Conservation (phyloP, 1,140 invertebrate species). For the Lethocerus indicus region DNA sequence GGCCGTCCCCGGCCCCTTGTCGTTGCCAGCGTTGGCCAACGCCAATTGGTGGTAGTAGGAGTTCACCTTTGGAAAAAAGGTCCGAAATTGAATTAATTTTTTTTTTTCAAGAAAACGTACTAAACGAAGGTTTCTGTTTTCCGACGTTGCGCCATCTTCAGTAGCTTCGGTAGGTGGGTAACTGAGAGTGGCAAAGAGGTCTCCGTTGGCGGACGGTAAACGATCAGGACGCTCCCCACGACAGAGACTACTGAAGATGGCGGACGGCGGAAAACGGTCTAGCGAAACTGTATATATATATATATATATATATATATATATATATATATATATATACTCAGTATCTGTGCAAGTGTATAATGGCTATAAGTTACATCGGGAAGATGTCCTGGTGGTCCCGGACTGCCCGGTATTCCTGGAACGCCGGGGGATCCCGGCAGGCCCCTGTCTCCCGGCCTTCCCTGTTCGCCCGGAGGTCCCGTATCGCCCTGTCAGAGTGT, state of each 20-base stretch:
- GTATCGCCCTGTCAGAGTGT: slow-evolving; percentile 28
- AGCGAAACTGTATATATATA: not conserved
- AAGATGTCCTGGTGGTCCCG: slow-evolving; percentile 48
- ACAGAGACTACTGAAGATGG: not conserved
- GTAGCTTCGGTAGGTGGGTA: too few relatives aligned
- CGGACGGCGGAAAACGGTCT: not conserved
- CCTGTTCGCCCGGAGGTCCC: slow-evolving; percentile 35
- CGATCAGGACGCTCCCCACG: not conserved
- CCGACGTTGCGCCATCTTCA: too few relatives aligned
- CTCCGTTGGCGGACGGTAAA: too few relatives aligned
- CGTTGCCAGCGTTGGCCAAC: slow-evolving; percentile 40
- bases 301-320: not conserved
- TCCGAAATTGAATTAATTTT: slow-evolving; percentile 2
- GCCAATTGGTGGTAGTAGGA: slow-evolving; percentile 44
- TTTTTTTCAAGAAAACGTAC: too few relatives aligned
- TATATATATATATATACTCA: not conserved
- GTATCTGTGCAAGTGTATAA: not conserved
- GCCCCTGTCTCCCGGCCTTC: slow-evolving; percentile 38
- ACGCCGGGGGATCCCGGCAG: slow-evolving; percentile 40
- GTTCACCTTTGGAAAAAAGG: slow-evolving; percentile 27
- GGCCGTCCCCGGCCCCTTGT: slow-evolving; percentile 74
- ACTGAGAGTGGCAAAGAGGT: too few relatives aligned
- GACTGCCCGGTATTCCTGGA: slow-evolving; percentile 46
- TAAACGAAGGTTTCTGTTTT: too few relatives aligned
- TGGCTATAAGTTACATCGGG: slow-evolving; percentile 46